Conservation (phyloP, 2,888 invertebrate species). For the Ectemnius continuus region DNA sequence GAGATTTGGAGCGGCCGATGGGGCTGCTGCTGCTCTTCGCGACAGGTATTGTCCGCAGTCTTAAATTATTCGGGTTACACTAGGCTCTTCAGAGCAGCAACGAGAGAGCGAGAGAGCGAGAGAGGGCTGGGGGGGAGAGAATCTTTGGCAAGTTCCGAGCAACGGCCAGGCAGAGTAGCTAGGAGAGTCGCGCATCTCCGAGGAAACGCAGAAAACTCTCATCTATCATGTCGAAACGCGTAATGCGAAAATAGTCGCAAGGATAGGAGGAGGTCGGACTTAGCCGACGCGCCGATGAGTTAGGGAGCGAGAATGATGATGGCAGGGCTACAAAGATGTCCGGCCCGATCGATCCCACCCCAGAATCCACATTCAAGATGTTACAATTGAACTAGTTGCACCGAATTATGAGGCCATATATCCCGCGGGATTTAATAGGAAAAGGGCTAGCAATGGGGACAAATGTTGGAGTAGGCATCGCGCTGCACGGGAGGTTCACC, state of each 20-base stretch:
- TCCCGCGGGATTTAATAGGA: too few relatives aligned
- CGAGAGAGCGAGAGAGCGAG: too few relatives aligned
- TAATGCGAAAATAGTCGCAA: constrained; percentile 74
- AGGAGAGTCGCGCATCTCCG: constrained; percentile 48
- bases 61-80: constrained; percentile 63
- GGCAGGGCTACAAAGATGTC: constrained; percentile 46
- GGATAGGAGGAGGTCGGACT: constrained; percentile 70
- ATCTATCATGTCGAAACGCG: constrained; percentile 75
- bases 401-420: too few relatives aligned
- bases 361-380: not conserved
- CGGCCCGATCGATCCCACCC: constrained; percentile 12
- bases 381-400: too few relatives aligned
- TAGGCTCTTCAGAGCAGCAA: too few relatives aligned
- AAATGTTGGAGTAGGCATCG: too few relatives aligned
- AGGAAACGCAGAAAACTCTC: constrained; percentile 74
- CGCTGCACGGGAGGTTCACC: too few relatives aligned
- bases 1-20: too few relatives aligned
- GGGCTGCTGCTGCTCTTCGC: constrained; percentile 3
- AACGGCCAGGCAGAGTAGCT: constrained; percentile 17
- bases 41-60: constrained; percentile 63
- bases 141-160: constrained; percentile 62
- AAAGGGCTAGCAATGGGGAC: too few relatives aligned
- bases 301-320: constrained; percentile 30
- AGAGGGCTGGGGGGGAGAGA: constrained; percentile 36
- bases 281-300: constrained; percentile 45